phyloP scores from a whole-genome alignment of 2,113 vertebrate genomes.

The Bos taurus region DNA sequence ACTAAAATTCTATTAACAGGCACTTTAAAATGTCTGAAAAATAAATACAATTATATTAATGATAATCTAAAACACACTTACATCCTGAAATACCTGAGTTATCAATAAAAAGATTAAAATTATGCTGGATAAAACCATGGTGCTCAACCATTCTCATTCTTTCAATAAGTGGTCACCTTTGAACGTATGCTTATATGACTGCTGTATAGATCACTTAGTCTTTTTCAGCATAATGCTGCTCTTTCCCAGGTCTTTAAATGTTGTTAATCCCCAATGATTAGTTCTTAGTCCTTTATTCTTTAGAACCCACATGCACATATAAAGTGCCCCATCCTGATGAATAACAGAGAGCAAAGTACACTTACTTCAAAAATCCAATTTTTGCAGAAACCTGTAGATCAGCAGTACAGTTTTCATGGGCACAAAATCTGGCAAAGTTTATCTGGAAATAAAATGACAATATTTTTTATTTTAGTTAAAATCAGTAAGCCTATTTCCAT shows the following conservation, averaged over 20 bases:
- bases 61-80: not conserved
- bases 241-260: not conserved
- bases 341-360: conserved; percentile 30
- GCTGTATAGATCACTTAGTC: not conserved
- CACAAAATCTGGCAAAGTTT: conserved; percentile 91
- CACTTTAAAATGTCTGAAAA: not conserved
- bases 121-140: not conserved
- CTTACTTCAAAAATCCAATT: conserved; percentile 90
- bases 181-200: not conserved
- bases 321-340: not conserved
- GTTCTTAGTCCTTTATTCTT: not conserved
- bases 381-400: conserved; percentile 90
- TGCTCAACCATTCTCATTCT: not conserved
- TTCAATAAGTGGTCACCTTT: not conserved
- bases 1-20: not conserved
- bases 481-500: not conserved
- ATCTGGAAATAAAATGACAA: conserved; percentile 80
- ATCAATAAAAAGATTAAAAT: not conserved
- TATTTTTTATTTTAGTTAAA: conserved; percentile 16
- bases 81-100: not conserved
- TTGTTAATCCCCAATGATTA: not conserved
- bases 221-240: not conserved
- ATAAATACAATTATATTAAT: not conserved
- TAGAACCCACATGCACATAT: not conserved
- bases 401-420: conserved; percentile 90